Percentiles rank a stretch among this genome's conserved stretches.
phyloP scores from a whole-genome alignment of 2,888 invertebrate species.

The Cremastinae sp. region DNA sequence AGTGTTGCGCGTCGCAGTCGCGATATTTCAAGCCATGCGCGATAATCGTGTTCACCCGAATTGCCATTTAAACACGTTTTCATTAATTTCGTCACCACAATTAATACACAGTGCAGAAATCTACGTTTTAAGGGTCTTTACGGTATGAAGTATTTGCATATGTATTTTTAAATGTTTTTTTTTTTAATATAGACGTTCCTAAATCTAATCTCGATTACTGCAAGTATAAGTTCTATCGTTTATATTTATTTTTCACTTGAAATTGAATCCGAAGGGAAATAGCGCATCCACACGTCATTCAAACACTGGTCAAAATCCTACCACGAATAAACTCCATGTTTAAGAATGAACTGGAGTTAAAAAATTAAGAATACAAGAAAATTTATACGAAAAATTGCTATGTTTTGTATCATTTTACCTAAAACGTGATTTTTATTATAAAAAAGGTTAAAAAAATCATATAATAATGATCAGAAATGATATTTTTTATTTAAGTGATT shows the following conservation, averaged over 20 bases:
- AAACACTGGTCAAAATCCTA: constrained; percentile 59
- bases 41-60: constrained; percentile 27
- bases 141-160: neutral
- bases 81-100: constrained; percentile 39
- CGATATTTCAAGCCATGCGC: constrained; percentile 46
- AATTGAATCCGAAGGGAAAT: constrained; percentile 60
- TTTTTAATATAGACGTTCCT: constrained; percentile 47
- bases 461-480: too few relatives aligned
- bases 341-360: too few relatives aligned
- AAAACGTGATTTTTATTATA: too few relatives aligned
- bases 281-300: constrained; percentile 65
- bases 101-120: constrained; percentile 33
- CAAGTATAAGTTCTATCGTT: constrained; percentile 13
- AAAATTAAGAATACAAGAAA: too few relatives aligned
- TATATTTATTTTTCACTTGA: constrained; percentile 36
- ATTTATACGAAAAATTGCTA: too few relatives aligned
- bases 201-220: constrained; percentile 46
- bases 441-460: too few relatives aligned
- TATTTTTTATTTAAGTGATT: too few relatives aligned
- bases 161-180: constrained; percentile 24
- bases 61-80: constrained; percentile 6
- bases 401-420: too few relatives aligned
- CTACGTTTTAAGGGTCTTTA: constrained; percentile 9
- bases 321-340: constrained; percentile 42
- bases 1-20: constrained; percentile 34